These are phyloP conservation scores for Laterallus jamaicensis DNA, from an alignment of 2,113 vertebrate genomes.

Conservation along the genomic window DNA sequence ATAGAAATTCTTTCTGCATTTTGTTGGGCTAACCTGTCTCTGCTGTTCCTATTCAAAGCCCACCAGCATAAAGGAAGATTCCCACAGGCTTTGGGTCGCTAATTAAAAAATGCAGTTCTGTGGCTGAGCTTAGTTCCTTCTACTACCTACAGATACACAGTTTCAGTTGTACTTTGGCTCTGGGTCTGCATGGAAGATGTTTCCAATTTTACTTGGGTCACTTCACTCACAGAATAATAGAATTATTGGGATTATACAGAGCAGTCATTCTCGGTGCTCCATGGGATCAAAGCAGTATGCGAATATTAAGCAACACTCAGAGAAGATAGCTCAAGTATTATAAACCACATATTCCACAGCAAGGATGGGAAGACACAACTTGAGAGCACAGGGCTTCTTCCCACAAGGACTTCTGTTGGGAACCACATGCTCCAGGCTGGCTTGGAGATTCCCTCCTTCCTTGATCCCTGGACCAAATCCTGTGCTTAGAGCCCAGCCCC, in stretches of 20 bases:
- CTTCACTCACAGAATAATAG: neutral
- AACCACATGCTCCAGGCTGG: neutral
- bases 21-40: neutral
- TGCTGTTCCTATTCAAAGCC: neutral
- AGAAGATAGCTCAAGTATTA: neutral
- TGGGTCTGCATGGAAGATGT: neutral
- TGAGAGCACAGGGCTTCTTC: neutral
- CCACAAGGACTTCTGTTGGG: neutral
- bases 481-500: neutral
- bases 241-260: slow-evolving; percentile 7
- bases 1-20: neutral
- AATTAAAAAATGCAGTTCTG: neutral
- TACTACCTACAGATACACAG: neutral
- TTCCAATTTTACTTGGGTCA: neutral
- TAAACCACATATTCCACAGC: neutral
- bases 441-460: neutral
- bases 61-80: neutral
- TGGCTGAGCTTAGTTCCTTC: neutral
- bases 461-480: neutral
- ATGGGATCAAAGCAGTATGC: neutral
- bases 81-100: neutral
- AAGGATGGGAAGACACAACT: neutral
- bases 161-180: neutral
- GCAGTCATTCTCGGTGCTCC: neutral
- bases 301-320: neutral